Percentiles rank a stretch among this genome's conserved stretches.
Conservation (phyloP, 2,888 invertebrate species). For the Lasius fuliginosus region DNA sequence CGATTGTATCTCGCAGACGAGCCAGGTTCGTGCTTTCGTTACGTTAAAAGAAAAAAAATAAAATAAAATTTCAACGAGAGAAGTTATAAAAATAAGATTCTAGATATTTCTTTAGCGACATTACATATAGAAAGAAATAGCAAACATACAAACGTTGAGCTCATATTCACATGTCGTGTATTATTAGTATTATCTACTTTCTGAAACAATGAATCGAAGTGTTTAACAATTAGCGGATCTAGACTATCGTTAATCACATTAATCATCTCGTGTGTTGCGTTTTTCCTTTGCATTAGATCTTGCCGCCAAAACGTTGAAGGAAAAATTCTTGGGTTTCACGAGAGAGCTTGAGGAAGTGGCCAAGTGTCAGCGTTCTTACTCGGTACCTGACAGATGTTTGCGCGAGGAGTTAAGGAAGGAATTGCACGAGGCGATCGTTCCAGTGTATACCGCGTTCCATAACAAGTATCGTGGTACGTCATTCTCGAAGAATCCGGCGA, state of each 20-base stretch:
- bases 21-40: conserved; percentile 78
- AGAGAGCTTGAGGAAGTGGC: conserved; percentile 97
- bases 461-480: conserved; percentile 91
- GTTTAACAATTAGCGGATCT: conserved; percentile 35
- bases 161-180: conserved; percentile 22
- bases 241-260: conserved; percentile 18
- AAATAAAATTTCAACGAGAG: neutral
- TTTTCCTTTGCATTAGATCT: conserved; percentile 86
- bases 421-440: conserved; percentile 95
- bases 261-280: neutral
- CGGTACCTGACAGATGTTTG: conserved; percentile 96
- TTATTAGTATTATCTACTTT: conserved; percentile 34
- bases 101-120: conserved; percentile 16
- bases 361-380: conserved; percentile 95
- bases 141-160: conserved; percentile 3
- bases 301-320: conserved; percentile 83
- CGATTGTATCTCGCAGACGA: conserved; percentile 81
- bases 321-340: conserved; percentile 91
- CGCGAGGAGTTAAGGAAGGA: conserved; percentile 95
- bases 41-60: neutral
- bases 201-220: conserved; percentile 22
- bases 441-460: conserved; percentile 94
- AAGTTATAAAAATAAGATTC: conserved; percentile 13
- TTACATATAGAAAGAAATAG: conserved; percentile 26
- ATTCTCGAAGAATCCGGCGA: conserved; percentile 97